Base-by-base conservation (phyloP, 2,888 invertebrate species). In the Herminia tarsipennalis region DNA sequence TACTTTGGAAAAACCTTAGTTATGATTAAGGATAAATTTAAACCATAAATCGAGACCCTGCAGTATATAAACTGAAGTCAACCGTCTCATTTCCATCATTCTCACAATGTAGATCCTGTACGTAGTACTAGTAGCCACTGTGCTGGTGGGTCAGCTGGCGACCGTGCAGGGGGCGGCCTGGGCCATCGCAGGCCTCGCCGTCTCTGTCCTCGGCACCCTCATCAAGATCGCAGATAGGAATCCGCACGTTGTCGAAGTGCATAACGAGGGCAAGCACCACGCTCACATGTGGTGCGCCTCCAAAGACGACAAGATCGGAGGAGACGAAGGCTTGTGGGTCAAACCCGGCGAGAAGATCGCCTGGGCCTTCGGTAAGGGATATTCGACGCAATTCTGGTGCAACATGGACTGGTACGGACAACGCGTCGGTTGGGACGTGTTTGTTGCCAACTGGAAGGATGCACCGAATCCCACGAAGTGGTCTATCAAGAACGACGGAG, bases 341-440 rank as follows among this genome's bases (percentile, higher is more conserved):
- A 12, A 13, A 2, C 34, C 34, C 3, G 34, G 34, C 9, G 34
- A 35, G 13, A 35, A 35, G 6, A 14, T 35, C 5, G 24, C 34
- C 14, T 35, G 34, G 34, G 24, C 14, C 3, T 35, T 35, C 16
- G 21, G 24, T 9, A 35, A 9, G 16, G 14, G 14, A 0, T 14
- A n/a, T 9, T 16, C 34, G 0, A 35, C 34, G 9, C 24, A 35
- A 13, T 35, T 35, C 14, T 35, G 34, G 34, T 35, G 34, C 22
- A 35, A 24, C 24, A 35, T 35, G 34, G 34, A 35, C 16, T 35
- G 34, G 34, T 35, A 24, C 14, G 34, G 34, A 14, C 34, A 35
- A 24, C 34, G 34, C 8, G 34, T 35, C n/a, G 34, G 34, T n/a
- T 35, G 34, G 34, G 24, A 24, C 24, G 34, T 35, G 21, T 35